Percentiles rank a stretch among this genome's conserved stretches.
phyloP scores from a whole-genome alignment of 2,113 vertebrate genomes.

The Heliornis fulica region DNA sequence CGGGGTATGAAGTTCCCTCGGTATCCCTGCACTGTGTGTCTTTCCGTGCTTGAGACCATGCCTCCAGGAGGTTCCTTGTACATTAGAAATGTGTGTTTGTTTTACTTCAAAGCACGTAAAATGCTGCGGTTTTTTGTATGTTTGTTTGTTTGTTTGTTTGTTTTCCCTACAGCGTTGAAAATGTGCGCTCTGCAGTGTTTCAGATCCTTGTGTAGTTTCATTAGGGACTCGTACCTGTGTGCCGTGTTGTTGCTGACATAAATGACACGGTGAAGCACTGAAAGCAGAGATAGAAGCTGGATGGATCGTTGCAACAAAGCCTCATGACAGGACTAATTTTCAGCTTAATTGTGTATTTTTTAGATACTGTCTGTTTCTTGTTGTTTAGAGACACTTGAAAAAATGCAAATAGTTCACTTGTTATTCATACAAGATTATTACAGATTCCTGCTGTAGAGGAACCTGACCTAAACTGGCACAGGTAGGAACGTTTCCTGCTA shows the following conservation, averaged over 20 bases:
- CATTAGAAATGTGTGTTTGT: neutral
- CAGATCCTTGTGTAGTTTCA: neutral
- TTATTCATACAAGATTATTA: neutral
- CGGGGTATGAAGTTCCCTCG: neutral
- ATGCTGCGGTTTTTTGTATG: too few species aligned
- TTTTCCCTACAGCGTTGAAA: neutral
- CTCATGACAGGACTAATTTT: neutral
- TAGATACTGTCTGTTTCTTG: constrained; percentile 41
- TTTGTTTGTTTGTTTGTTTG: too few species aligned
- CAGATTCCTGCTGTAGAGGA: rapidly evolving
- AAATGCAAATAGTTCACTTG: neutral
- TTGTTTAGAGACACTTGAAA: constrained; percentile 1
- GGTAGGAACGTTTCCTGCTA: neutral
- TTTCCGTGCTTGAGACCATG: neutral
- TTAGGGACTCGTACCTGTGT: neutral
- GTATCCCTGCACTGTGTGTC: neutral
- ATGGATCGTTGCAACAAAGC: neutral
- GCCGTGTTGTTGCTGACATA: neutral
- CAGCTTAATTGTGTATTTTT: neutral
- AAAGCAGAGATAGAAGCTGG: neutral
- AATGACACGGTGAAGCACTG: neutral
- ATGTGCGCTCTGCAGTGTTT: neutral
- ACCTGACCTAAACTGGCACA: neutral
- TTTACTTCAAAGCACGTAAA: neutral
- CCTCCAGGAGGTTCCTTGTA: neutral